A percentile compares a stretch with the other conserved stretches of the same genome.
These are phyloP conservation scores for Oreotrochilus melanogaster DNA, from an alignment of 2,113 vertebrate genomes.

Conservation along the genomic window DNA sequence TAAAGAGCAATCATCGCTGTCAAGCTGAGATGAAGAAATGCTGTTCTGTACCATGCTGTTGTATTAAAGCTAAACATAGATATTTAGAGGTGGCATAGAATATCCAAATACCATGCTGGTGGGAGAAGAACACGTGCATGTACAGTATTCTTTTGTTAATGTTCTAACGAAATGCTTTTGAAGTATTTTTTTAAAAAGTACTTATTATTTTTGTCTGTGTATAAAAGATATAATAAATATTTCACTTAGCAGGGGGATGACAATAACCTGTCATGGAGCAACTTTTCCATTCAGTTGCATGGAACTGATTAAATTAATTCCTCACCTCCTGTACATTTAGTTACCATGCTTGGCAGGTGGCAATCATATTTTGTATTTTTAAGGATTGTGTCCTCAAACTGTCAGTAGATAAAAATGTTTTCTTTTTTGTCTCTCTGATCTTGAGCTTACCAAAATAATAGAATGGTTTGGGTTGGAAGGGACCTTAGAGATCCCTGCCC, in stretches of 20 bases:
- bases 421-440: background rate
- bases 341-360: background rate
- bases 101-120: background rate
- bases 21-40: background rate
- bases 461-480: no score
- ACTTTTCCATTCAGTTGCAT: background rate
- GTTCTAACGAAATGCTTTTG: background rate
- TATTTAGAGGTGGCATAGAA: background rate
- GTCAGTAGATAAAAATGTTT: background rate
- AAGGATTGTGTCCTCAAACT: background rate
- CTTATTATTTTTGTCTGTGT: background rate
- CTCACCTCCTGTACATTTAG: background rate
- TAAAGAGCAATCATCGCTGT: background rate
- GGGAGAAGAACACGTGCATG: accelerated
- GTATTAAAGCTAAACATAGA: background rate
- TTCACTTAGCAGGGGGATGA: background rate
- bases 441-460: background rate
- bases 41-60: background rate
- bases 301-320: background rate
- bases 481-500: no score
- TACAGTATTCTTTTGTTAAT: background rate
- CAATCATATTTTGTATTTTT: background rate
- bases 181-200: background rate
- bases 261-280: background rate
- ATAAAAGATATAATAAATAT: background rate